Evolutionary conservation across 1,140 invertebrate genomes (phyloP), one percentile per base, ranked within the genome.

Genomic region (Brachionus asplanchnoidis): DNA sequence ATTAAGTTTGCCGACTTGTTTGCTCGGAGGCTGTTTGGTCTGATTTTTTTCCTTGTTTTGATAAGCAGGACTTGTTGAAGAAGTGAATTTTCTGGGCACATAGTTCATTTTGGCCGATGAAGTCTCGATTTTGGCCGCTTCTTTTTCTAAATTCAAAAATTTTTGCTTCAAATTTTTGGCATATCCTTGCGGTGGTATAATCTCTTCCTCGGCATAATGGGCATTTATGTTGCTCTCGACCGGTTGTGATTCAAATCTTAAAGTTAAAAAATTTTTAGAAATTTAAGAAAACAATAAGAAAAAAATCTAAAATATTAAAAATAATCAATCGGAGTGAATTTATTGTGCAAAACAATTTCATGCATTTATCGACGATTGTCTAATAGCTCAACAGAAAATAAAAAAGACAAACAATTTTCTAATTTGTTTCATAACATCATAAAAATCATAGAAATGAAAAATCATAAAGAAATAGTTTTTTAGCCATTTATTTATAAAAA

Each of bases 1-100:
- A 20, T 82, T 82, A n/a, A 65, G 79, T 17, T 80, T 60, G n/a
- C 50, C 46, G 8, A 40, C 26, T 68, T 40, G n/a, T 60, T 23
- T 56, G 44, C 23, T 23, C 7, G 42, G 6, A 8, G 78, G 68
- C 32, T 40, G 68, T n/a, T 53, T 28, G 17, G 11, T n/a, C 3
- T 2, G 0, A 12, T 53, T 56, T 50, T 23, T 44, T 14, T 44
- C n/a, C 36, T 50, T 42, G 73, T 32, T 40, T 44, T 50, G 79
- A 56, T 46, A 60, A 23, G 53, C 53, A 23, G 53, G 53, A 60
- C 36, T 68, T 14, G 80, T 50, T 50, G 65, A 11, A 70, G 82
- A 84, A 28, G 68, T 73, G 68, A 84, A 84, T 56, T 66, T 66
- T 78, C 75, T 84, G 9, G 84, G 84, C 28, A 56, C 65, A 78